Base-by-base conservation (phyloP, 2,888 invertebrate genomes). In the Patella caerulea region DNA sequence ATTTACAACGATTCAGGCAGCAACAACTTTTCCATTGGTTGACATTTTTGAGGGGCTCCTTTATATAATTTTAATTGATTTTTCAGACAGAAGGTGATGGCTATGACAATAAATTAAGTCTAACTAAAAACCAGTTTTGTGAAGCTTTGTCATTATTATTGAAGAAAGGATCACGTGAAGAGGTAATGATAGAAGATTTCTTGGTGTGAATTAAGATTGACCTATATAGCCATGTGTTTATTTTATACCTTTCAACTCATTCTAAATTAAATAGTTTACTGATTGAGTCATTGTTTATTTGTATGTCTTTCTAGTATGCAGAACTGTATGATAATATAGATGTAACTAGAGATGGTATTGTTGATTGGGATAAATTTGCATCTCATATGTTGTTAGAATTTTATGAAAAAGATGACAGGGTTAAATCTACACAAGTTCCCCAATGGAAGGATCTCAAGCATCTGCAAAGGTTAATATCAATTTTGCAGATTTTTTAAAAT, bases 341-440 rank as follows among this genome's bases (percentile, higher is more conserved):
- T 79, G 89, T 91, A 17, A 90, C 90, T 12, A 85, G 88, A 75
- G 90, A 91, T 56, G 91, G 91, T 7, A 84, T 81, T 15, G 91
- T 92, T 0, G 90, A 91, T 84, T 92, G 92, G 92, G 92, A 92
- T 83, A 90, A 91, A 80, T 88, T 92, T 77, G 91, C 91, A 3
- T 88, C 90, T 0, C 91, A 91, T 78, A 90, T 92, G 90, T 79
- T 92, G 77, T 85, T 91, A 17, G 91, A 91, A 83, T 91, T 92
- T 79, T 90, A 91, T 74, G 92, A 92, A 82, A 88, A 88, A 80
- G 92, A 92, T 78, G 91, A 92, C 82, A 84, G 89, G 19, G 88
- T 90, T 59, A 91, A 91, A 74, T 91, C 91, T 2, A 91, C 91
- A 7, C 91, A 91, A 79, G 89, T 92, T 0, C 92, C 92, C 0